Conservation (phyloP, 2,888 invertebrate genomes). For the Ryuthela nishihirai region DNA sequence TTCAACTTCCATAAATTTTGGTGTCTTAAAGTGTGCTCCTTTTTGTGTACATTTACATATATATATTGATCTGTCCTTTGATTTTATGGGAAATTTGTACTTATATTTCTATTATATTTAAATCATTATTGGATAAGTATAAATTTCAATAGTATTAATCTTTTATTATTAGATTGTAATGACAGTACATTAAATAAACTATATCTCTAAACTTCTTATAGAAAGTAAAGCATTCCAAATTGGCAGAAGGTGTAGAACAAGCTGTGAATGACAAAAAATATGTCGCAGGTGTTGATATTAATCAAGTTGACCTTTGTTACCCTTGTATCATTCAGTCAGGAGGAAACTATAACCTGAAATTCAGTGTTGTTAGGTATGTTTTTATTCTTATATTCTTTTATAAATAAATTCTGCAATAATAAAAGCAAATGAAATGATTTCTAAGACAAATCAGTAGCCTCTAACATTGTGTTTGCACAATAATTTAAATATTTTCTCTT, state of each 20-base stretch:
- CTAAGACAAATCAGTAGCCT: no score
- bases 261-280: slow-evolving; percentile 95
- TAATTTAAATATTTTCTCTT: no score
- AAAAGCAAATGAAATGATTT: no score
- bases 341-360: slow-evolving; percentile 95
- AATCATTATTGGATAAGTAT: no score
- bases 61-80: neutral
- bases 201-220: slow-evolving; percentile 53
- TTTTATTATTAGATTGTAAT: no score
- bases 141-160: no score
- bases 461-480: no score
- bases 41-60: neutral
- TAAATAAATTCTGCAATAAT: no score
- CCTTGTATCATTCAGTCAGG: slow-evolving; percentile 99
- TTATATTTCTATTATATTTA: neutral
- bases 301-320: slow-evolving; percentile 94
- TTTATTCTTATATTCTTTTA: no score
- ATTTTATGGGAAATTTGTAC: neutral
- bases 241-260: slow-evolving; percentile 90
- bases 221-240: slow-evolving; percentile 93
- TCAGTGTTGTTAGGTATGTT: slow-evolving; percentile 71
- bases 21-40: no score
- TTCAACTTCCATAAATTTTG: no score
- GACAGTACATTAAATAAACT: no score
- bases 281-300: slow-evolving; percentile 81